phyloP scores from a whole-genome alignment of 2,888 invertebrate species.

The Rotaria macrura region DNA sequence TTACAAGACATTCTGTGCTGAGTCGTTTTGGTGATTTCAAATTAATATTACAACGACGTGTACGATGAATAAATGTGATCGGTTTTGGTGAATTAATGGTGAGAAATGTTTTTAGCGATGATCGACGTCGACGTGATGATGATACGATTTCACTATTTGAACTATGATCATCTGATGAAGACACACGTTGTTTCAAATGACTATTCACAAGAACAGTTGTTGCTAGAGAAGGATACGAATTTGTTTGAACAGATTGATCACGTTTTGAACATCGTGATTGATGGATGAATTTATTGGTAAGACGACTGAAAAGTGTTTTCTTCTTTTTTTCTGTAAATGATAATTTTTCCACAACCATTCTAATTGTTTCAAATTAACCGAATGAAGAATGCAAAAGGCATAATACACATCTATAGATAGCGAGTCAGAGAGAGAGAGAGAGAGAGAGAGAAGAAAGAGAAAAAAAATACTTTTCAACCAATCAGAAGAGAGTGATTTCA shows the following conservation, averaged over 20 bases:
- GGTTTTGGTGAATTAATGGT: neutral
- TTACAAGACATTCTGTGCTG: neutral
- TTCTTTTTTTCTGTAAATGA: neutral
- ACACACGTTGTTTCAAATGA: neutral
- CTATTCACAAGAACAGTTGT: neutral
- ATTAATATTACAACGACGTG: neutral
- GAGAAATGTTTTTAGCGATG: neutral
- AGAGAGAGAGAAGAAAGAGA: neutral
- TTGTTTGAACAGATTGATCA: constrained; percentile 3
- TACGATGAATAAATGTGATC: neutral
- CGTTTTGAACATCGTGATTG: neutral
- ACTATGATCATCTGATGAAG: neutral
- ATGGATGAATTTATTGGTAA: neutral
- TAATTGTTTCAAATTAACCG: neutral
- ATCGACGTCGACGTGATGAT: neutral
- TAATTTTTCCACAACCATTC: neutral
- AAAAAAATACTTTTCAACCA: neutral
- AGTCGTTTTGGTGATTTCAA: neutral
- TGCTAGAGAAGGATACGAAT: neutral
- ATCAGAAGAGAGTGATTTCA: no score
- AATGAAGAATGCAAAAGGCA: no score
- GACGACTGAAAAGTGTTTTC: neutral
- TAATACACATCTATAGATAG: neutral
- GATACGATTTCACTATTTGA: neutral
- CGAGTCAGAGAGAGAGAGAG: neutral